A percentile compares a stretch with the other conserved stretches of the same genome.
These are phyloP conservation scores for Vanessa cardui DNA, from an alignment of 2,888 invertebrate species.

Conservation along the genomic window DNA sequence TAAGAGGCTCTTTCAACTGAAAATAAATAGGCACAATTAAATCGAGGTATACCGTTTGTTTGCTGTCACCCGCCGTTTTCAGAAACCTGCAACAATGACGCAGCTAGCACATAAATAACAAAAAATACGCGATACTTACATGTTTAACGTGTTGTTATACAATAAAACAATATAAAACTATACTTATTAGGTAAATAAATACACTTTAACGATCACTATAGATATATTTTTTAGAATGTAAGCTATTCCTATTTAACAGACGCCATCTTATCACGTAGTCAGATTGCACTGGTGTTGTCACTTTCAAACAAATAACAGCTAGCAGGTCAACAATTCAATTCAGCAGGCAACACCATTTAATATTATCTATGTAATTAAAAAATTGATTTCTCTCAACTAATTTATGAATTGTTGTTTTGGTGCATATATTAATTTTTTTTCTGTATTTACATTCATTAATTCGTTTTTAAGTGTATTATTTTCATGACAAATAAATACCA, in stretches of 20 bases:
- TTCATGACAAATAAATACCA: too few relatives aligned
- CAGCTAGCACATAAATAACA: constrained; percentile 43
- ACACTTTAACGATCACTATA: constrained; percentile 48
- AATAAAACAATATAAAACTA: constrained; percentile 32
- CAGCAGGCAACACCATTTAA: too few relatives aligned
- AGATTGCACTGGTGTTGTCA: constrained; percentile 29
- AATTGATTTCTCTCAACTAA: too few relatives aligned
- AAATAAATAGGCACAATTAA: constrained; percentile 70
- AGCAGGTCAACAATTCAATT: too few relatives aligned
- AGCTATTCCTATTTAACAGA: constrained; percentile 52
- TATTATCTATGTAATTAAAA: too few relatives aligned
- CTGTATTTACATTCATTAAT: too few relatives aligned
- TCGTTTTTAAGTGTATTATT: too few relatives aligned
- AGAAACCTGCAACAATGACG: constrained; percentile 60
- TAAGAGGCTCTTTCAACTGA: constrained; percentile 74
- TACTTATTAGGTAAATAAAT: constrained; percentile 34
- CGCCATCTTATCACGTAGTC: constrained; percentile 72
- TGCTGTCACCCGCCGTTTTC: constrained; percentile 66
- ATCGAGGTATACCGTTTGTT: constrained; percentile 55
- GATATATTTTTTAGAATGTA: constrained; percentile 57
- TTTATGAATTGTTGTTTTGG: too few relatives aligned
- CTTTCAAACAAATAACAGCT: neutral
- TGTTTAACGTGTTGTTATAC: constrained; percentile 42
- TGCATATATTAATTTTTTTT: too few relatives aligned
- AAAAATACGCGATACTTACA: constrained; percentile 55